phyloP scores from a whole-genome alignment of 2,797 vertebrate species.

The Limnodromus scolopaceus region DNA sequence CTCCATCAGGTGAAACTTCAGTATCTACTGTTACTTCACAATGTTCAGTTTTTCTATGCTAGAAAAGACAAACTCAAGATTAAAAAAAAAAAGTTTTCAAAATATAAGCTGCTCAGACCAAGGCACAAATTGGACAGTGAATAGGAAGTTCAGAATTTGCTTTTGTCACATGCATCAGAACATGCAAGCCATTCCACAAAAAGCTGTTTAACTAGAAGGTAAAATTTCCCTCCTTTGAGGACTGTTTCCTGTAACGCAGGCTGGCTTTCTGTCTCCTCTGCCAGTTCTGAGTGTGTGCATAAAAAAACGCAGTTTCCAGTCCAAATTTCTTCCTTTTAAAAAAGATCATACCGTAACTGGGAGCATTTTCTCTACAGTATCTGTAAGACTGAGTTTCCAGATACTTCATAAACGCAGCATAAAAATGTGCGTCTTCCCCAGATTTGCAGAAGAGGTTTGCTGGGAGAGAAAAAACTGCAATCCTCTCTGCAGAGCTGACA shows the following conservation, averaged over 20 bases:
- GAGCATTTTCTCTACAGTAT: background rate
- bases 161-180: background rate
- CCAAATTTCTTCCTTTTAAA: background rate
- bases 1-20: background rate
- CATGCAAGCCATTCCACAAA: background rate
- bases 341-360: background rate
- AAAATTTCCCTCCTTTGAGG: background rate
- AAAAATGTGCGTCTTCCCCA: background rate
- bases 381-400: background rate
- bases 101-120: background rate
- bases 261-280: background rate
- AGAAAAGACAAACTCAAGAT: background rate
- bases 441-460: background rate
- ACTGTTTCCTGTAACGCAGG: background rate
- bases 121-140: background rate
- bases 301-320: background rate
- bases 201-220: background rate
- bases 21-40: background rate
- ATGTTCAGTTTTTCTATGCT: background rate
- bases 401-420: background rate
- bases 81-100: background rate
- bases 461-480: background rate
- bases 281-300: background rate
- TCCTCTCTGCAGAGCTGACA: constrained; percentile 15
- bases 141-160: background rate